These are phyloP conservation scores for Cantharis rufa DNA, from an alignment of 2,888 invertebrate species.

Conservation along the genomic window DNA sequence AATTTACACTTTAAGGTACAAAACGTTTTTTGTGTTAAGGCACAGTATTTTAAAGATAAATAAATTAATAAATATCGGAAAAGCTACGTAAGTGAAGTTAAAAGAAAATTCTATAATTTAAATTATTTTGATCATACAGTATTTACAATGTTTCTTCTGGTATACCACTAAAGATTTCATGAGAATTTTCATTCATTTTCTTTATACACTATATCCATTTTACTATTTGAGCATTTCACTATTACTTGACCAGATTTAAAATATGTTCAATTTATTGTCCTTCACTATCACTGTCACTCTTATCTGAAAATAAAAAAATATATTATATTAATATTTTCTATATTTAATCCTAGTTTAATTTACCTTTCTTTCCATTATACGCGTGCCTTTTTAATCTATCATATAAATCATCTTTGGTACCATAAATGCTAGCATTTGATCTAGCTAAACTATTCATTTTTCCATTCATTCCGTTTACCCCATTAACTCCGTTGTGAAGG, in stretches of 20 bases:
- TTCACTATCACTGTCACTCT: constrained; percentile 93
- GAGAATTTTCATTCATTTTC: neutral
- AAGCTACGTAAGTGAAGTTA: neutral
- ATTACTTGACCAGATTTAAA: constrained; percentile 29
- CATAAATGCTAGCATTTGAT: constrained; percentile 92
- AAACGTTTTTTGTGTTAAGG: neutral
- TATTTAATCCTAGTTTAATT: too few relatives aligned
- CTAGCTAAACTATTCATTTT: constrained; percentile 93
- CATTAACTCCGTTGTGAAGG: constrained; percentile 79
- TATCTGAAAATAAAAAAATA: constrained; percentile 67
- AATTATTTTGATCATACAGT: neutral
- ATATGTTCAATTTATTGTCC: constrained; percentile 67
- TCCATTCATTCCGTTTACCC: constrained; percentile 42
- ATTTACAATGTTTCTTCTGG: neutral
- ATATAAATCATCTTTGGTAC: constrained; percentile 93
- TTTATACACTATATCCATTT: constrained; percentile 11
- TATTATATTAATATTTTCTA: too few relatives aligned
- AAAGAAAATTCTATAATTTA: neutral
- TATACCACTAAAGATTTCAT: neutral
- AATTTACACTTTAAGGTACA: neutral
- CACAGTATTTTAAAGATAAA: neutral
- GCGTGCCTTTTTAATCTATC: constrained; percentile 94
- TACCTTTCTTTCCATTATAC: constrained; percentile 94
- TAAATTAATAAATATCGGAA: neutral
- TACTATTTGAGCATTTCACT: constrained; percentile 31